Base-by-base conservation (phyloP, 2,888 invertebrate species). In the Cryptops parisi region DNA sequence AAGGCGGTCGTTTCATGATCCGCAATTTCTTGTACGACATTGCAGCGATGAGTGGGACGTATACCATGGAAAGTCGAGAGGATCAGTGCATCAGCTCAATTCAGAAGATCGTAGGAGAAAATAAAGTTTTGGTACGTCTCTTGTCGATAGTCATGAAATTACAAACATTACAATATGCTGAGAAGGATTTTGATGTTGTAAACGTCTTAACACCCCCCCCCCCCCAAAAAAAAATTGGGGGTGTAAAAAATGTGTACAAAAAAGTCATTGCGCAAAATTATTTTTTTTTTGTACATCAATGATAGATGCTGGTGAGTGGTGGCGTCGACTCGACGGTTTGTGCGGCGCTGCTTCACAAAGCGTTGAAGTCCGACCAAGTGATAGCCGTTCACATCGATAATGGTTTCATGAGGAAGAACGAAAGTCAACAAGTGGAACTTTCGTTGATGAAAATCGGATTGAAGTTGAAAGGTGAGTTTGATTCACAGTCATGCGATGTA, bases 281-380 rank as follows among this genome's bases (percentile, higher is more conserved):
- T 2, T 45, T 15, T 24, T 27, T 38, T 22, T 22, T 3, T 15
- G 9, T 48, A 6, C n/a, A 2, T 48, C 12, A 5, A 23, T 39
- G n/a, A 2, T 60, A 93, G 83, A 79, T 91, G 68, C 71, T 96
- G 65, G 82, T 94, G 52, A 96, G 96, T 68, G 98, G 98, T 21
- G 98, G 98, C 24, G 98, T 98, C 3, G 98, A 99, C 72, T 98
- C 97, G 0, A 91, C 97, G n/a, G 98, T 99, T 9, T 98, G 97
- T 73, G 96, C 96, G 24, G 96, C 96, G 22, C 73, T 99, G 56
- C 74, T 98, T 51, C 82, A 88, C 68, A 84, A 84, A 68, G 93
- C 97, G 9, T 75, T 99, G 48, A 78, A 80, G 56, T 82, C 84
- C 62, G 84, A 87, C 63, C 90, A 93, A 71, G 74, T 98, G 55